Base-by-base conservation (phyloP, 2,888 invertebrate genomes). In the Tholera decimalis region DNA sequence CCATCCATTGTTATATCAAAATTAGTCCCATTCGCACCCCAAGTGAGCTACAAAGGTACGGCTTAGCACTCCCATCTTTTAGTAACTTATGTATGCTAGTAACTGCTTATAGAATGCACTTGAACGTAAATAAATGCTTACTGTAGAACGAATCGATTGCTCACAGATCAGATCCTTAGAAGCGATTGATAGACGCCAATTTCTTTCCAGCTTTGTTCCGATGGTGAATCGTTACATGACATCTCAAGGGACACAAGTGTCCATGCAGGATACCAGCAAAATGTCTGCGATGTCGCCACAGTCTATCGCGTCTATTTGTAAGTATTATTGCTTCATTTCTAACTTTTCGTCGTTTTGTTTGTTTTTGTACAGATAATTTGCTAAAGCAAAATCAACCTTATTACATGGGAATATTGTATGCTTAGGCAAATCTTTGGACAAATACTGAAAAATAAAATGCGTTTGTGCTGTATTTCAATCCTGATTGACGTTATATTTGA, bases 151-250 rank as follows among this genome's bases (percentile, higher is more conserved):
- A 61, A 53, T 28, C 46, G 13, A 35, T 73, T 43, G 46, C 35
- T 46, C 51, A 33, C 9, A 68, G 72, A 53, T 73, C 72, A 74
- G 72, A 74, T 71, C 74, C 46, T 22, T 71, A 63, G 62, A 68
- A 76, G 68, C 47, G 77, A 77, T 73, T 77, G 58, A 73, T 68
- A 69, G 73, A 63, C 68, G 61, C 3, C 67, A 68, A 63, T 63
- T 55, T 79, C 11, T 70, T 90, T 89, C 28, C 88, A 96, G 96
- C 80, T 96, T 96, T 80, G 96, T 94, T 78, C 96, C 95, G 64
- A 92, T 96, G 92, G 95, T 95, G 85, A 95, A 95, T 83, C 94
- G 96, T 56, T 96, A 96, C 84, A 95, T 96, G 95, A 96, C 96
- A 62, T 95, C 96, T 3, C 96, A 96, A 82, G 95, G 96, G 79